Evolutionary conservation across 64 coral and sea anemone genomes (phyloP).

Genomic region (Anthopleura sola): DNA sequence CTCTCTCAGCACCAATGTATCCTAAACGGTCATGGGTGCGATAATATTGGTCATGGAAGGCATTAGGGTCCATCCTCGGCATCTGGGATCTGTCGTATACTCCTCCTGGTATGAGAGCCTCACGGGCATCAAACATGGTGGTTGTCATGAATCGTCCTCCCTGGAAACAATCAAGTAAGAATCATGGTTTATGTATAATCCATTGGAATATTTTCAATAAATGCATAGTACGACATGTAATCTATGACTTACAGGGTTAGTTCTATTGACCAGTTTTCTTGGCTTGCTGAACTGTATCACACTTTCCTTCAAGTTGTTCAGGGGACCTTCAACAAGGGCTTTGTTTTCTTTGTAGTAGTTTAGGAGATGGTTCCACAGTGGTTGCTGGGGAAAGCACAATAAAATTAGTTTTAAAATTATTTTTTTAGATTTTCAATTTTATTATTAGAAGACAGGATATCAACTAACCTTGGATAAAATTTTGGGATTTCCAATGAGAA

Average conservation of each 20-base stretch:
- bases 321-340: constrained; percentile 93
- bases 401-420: not conserved
- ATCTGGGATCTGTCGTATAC: constrained; percentile 85
- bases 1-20: constrained; percentile 91
- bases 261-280: constrained; percentile 95
- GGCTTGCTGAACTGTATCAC: constrained; percentile 99
- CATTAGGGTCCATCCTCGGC: constrained; percentile 81
- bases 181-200: too few species aligned
- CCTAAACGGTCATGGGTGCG: constrained; percentile 92
- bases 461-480: constrained; percentile 82
- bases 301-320: constrained; percentile 99
- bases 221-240: too few species aligned
- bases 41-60: constrained; percentile 86
- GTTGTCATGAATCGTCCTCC: constrained; percentile 98
- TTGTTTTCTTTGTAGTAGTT: constrained; percentile 99
- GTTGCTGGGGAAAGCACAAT: constrained; percentile 63
- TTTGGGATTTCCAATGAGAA: constrained; percentile 97
- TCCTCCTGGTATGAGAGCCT: constrained; percentile 82
- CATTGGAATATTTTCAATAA: too few species aligned
- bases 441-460: not conserved
- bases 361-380: constrained; percentile 95
- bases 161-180: constrained; percentile 10
- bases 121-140: constrained; percentile 99
- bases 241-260: constrained; percentile 83
- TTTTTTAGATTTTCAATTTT: too few species aligned